A percentile compares a stretch with the other conserved stretches of the same genome.
phyloP scores from a whole-genome alignment of 2,113 vertebrate genomes.

The Rhadina sibilatrix region DNA sequence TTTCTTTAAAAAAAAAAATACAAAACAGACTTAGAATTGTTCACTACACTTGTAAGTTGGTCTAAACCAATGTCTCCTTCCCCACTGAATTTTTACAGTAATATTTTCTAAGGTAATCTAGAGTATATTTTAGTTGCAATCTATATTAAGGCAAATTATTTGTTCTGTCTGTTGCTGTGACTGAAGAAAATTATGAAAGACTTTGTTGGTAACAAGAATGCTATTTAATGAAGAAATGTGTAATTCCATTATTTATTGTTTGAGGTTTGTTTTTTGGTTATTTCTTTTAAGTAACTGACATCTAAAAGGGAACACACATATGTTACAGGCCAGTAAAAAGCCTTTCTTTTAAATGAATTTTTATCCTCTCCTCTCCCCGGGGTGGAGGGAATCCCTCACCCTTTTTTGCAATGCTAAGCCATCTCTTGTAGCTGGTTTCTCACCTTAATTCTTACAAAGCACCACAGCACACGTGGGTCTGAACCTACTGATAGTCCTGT shows the following conservation, averaged over 20 bases:
- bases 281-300: slow-evolving; percentile 48
- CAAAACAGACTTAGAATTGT: neutral
- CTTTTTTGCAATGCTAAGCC: neutral
- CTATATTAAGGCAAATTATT: slow-evolving; percentile 71
- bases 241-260: slow-evolving; percentile 80
- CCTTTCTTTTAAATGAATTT: slow-evolving; percentile 6
- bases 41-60: slow-evolving; percentile 22
- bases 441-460: neutral
- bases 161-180: slow-evolving; percentile 71
- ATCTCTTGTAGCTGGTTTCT: neutral
- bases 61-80: slow-evolving; percentile 37
- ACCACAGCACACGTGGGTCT: neutral
- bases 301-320: slow-evolving; percentile 49
- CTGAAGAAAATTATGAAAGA: slow-evolving; percentile 68
- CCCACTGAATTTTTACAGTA: slow-evolving; percentile 57
- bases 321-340: slow-evolving; percentile 45
- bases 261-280: slow-evolving; percentile 68
- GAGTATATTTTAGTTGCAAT: slow-evolving; percentile 68
- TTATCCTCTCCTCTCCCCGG: neutral
- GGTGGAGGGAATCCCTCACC: neutral
- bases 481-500: neutral
- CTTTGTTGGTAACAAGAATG: slow-evolving; percentile 71
- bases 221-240: slow-evolving; percentile 77
- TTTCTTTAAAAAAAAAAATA: neutral
- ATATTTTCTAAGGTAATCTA: slow-evolving; percentile 66